These are phyloP conservation scores for Parnassius glacialis DNA, from an alignment of 2,888 invertebrate genomes.

Conservation along the genomic window DNA sequence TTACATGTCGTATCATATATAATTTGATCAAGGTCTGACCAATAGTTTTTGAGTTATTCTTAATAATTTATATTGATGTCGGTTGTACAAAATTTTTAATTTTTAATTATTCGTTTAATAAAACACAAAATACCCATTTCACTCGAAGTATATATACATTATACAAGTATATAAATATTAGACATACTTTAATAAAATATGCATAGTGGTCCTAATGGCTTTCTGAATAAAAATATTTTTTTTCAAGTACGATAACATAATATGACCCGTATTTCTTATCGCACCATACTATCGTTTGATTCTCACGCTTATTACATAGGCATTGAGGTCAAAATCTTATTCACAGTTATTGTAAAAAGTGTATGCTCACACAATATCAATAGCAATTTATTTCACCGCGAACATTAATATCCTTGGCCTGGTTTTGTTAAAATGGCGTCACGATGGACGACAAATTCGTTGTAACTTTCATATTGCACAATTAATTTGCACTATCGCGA, in stretches of 20 bases:
- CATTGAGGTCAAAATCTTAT: background rate
- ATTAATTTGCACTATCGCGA: slow-evolving; percentile 9
- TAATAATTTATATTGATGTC: too few species aligned
- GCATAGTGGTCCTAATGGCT: background rate
- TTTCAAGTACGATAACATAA: background rate
- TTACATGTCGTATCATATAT: too few species aligned
- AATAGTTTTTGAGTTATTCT: too few species aligned
- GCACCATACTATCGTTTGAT: background rate
- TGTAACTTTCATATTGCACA: slow-evolving; percentile 9
- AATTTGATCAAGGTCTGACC: too few species aligned
- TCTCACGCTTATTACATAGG: background rate
- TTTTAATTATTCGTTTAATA: too few species aligned
- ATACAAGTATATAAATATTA: too few species aligned
- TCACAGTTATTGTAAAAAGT: background rate
- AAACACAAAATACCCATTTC: too few species aligned
- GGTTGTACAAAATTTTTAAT: too few species aligned
- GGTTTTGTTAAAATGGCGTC: slow-evolving; percentile 13
- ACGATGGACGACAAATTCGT: slow-evolving; percentile 8
- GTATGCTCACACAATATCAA: slow-evolving; percentile 6
- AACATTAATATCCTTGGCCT: slow-evolving; percentile 19
- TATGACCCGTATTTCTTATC: background rate
- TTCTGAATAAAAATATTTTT: background rate
- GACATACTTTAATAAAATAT: too few species aligned
- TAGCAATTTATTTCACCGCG: slow-evolving; percentile 11
- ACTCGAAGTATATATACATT: too few species aligned